Percentiles rank a stretch among this genome's conserved stretches.
Evolutionary conservation across 2,888 invertebrate genomes (phyloP).

Genomic region (Doris montereyensis): DNA sequence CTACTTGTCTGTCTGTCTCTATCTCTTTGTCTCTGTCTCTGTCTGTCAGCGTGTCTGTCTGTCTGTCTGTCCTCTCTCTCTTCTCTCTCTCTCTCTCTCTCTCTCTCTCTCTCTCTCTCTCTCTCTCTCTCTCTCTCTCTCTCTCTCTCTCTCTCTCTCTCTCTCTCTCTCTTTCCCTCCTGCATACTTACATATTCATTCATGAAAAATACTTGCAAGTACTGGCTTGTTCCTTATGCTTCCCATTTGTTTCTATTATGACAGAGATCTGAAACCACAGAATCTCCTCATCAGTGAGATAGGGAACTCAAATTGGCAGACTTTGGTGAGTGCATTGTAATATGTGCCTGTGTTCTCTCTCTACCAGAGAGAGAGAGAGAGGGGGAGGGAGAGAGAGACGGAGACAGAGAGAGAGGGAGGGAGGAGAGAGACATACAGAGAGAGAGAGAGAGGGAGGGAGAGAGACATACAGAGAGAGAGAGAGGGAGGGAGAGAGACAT

Average conservation of each 20-base stretch:
- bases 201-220: no score
- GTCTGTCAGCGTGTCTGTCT: neutral
- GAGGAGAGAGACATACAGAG: no score
- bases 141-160: neutral
- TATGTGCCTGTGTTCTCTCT: neutral
- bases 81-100: neutral
- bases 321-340: slow-evolving; percentile 79
- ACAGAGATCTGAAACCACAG: slow-evolving; percentile 96
- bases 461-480: no score
- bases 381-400: no score
- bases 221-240: no score
- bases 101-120: neutral
- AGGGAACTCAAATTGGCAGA: slow-evolving; percentile 98
- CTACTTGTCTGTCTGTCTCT: neutral
- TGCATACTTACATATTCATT: no score
- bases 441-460: no score
- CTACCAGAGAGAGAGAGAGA: no score
- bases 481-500: no score
- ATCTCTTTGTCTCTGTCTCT: neutral
- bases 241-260: slow-evolving; percentile 41
- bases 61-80: neutral
- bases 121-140: neutral
- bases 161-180: neutral
- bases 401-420: no score
- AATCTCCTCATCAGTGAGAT: slow-evolving; percentile 96